Conservation (phyloP, 2,797 vertebrate genomes). For the Atherinosoma microstoma region DNA sequence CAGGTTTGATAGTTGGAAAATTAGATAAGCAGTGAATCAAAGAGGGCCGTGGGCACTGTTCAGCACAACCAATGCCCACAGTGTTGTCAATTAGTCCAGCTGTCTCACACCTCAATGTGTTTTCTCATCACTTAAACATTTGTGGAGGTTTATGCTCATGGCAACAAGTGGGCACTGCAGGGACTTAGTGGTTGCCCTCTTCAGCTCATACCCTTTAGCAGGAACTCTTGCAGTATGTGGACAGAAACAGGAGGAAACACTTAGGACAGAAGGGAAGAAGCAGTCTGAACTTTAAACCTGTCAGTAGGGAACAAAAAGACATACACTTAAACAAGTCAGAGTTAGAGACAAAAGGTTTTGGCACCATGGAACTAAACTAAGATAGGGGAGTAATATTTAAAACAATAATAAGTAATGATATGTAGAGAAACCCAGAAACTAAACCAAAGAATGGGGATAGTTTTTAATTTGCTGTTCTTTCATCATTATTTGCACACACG, state of each 20-base stretch:
- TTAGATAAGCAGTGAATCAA: slow-evolving; percentile 43
- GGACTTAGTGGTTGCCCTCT: slow-evolving; percentile 32
- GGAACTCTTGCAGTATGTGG: not conserved
- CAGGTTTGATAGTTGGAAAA: not conserved
- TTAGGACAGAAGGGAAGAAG: not conserved
- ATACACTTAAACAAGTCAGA: not conserved
- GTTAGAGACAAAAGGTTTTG: not conserved
- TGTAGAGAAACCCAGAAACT: not conserved
- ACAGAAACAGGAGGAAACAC: slow-evolving; percentile 2
- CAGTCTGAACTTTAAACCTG: not conserved
- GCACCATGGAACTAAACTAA: not conserved
- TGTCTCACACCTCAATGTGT: slow-evolving; percentile 31
- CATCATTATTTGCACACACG: not conserved
- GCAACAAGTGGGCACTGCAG: slow-evolving; percentile 23
- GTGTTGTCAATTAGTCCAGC: slow-evolving; percentile 50
- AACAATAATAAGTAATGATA: not conserved
- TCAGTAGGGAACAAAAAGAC: not conserved
- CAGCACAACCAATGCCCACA: slow-evolving; percentile 39
- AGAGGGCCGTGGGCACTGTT: slow-evolving; percentile 43
- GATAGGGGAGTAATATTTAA: not conserved
- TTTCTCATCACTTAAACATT: slow-evolving; percentile 27
- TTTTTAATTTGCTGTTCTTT: not conserved
- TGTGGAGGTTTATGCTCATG: not conserved
- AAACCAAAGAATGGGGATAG: not conserved
- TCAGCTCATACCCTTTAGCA: slow-evolving; percentile 41